These are phyloP conservation scores for Phania funesta DNA, from an alignment of 2,888 invertebrate genomes.

Conservation along the genomic window DNA sequence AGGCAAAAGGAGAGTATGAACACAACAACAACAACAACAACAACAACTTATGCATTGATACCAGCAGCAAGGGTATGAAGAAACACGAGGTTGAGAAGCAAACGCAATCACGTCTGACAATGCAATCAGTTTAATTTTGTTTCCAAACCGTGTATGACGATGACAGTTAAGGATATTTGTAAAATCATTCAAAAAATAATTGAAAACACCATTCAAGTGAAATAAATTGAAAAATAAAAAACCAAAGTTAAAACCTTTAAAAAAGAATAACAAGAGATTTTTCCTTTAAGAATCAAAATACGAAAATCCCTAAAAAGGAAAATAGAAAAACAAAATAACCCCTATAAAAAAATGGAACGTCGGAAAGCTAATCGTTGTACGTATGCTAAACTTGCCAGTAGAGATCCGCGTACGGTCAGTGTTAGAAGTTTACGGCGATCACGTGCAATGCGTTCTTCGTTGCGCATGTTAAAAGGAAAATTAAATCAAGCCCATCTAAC, in stretches of 20 bases:
- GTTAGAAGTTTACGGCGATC: conserved; percentile 82
- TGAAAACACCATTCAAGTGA: neutral
- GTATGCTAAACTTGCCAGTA: conserved; percentile 72
- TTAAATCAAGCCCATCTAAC: conserved; percentile 73
- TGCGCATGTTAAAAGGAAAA: conserved; percentile 85
- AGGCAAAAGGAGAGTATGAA: conserved; percentile 16
- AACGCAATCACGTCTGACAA: conserved; percentile 62
- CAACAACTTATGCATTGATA: conserved; percentile 1
- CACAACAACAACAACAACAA: neutral
- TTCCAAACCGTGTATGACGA: conserved; percentile 42
- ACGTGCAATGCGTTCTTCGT: conserved; percentile 86
- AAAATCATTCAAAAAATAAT: conserved; percentile 20
- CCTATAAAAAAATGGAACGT: conserved; percentile 72
- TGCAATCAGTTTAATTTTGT: conserved; percentile 60
- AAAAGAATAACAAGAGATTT: neutral
- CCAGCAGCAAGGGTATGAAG: neutral
- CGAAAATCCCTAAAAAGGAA: conserved; percentile 65
- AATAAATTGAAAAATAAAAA: conserved; percentile 24
- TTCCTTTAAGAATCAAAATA: conserved; percentile 17
- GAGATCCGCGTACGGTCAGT: conserved; percentile 54
- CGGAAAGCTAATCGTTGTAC: conserved; percentile 72
- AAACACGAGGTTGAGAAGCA: conserved; percentile 51
- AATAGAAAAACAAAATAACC: conserved; percentile 50
- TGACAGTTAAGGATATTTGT: conserved; percentile 20
- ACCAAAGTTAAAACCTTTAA: neutral